Conservation (phyloP, 1,140 invertebrate species). For the Anastatus disparis region DNA sequence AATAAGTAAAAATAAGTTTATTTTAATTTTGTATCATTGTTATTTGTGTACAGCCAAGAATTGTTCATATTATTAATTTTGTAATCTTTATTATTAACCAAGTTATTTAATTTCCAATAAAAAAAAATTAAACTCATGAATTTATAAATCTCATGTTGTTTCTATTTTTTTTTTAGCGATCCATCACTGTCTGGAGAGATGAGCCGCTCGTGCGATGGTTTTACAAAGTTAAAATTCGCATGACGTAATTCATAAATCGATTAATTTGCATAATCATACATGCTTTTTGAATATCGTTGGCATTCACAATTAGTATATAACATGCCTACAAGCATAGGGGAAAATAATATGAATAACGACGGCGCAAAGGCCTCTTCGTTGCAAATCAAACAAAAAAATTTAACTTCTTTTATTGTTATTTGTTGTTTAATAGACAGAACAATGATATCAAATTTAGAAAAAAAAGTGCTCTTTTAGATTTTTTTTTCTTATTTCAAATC, state of each 20-base stretch:
- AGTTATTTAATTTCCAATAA: too few species aligned
- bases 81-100: too few species aligned
- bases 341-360: background rate
- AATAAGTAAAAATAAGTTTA: too few species aligned
- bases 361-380: conserved; percentile 16
- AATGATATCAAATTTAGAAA: too few species aligned
- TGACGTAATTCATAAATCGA: conserved; percentile 38
- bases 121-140: too few species aligned
- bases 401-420: background rate
- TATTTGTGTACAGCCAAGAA: too few species aligned
- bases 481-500: too few species aligned
- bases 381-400: background rate
- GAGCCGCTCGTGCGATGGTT: too few species aligned
- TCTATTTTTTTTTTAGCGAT: background rate
- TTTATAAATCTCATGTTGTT: background rate
- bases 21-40: too few species aligned
- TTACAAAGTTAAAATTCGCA: conserved; percentile 40
- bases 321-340: too few species aligned
- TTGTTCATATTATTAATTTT: too few species aligned
- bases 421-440: conserved; percentile 30
- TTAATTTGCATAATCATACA: conserved; percentile 39
- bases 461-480: too few species aligned
- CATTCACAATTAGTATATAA: conserved; percentile 27
- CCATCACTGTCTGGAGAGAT: conserved; percentile 22
- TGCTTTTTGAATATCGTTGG: conserved; percentile 22